Evolutionary conservation across 1,140 invertebrate species (phyloP).

Genomic region (Tachypleus tridentatus): DNA sequence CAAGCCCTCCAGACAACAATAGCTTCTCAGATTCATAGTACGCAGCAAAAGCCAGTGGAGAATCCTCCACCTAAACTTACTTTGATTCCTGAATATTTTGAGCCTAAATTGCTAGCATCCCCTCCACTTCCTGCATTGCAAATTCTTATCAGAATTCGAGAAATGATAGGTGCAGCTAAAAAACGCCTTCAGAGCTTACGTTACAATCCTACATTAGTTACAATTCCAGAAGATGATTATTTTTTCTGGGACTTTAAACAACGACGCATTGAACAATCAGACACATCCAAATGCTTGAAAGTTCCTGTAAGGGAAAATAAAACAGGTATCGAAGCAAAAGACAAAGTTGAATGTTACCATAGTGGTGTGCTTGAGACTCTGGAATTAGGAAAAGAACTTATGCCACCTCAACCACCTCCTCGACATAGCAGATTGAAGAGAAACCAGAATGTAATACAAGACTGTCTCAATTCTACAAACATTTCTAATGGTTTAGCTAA

Average conservation of each 20-base stretch:
- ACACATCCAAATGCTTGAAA: neutral
- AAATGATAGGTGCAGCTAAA: constrained; percentile 74
- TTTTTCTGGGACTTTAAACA: constrained; percentile 19
- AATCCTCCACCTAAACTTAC: constrained; percentile 43
- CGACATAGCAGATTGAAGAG: constrained; percentile 8
- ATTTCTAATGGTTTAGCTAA: neutral
- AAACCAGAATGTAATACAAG: neutral
- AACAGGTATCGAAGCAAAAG: neutral
- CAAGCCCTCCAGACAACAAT: too few species aligned
- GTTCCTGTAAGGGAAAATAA: neutral
- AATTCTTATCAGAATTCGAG: constrained; percentile 70
- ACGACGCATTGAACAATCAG: constrained; percentile 6
- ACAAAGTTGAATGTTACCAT: constrained; percentile 13
- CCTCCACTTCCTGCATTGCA: constrained; percentile 76
- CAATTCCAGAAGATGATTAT: constrained; percentile 64
- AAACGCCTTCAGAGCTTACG: constrained; percentile 68
- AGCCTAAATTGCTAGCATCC: constrained; percentile 65
- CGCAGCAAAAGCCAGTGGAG: too few species aligned
- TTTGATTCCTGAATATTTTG: constrained; percentile 77
- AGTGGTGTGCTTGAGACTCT: constrained; percentile 12
- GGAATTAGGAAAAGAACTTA: constrained; percentile 14
- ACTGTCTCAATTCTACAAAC: neutral
- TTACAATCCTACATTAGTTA: constrained; percentile 59
- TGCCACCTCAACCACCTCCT: constrained; percentile 11
- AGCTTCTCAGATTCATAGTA: too few species aligned